Evolutionary conservation across 53 echinoderm and acorn worm species (phyloP), one percentile per base, ranked within the genome.

Genomic region (Holothuria leucospilota): DNA sequence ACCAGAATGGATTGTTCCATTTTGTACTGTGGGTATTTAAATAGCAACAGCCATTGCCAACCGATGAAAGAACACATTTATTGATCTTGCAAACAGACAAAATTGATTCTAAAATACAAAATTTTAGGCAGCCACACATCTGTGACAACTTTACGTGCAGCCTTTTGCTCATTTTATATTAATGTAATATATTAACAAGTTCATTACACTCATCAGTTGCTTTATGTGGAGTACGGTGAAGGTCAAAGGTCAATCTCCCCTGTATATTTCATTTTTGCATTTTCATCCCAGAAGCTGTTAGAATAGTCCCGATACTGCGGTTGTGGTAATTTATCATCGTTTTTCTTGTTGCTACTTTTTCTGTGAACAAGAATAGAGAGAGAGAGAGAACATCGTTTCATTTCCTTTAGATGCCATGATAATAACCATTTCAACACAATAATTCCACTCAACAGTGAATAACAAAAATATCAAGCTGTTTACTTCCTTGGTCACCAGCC

Each of bases 241-340:
- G 82, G 90, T 95, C 94, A 96, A 82, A 96, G 93, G 85, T 96
- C 95, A 60, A 96, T 92, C 69, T 95, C 97, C 21, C 95, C 95
- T 23, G 93, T 96, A 86, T 96, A 96, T 90, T 93, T 96, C 91
- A 91, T 96, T 65, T 96, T 95, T 13, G 95, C 97, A 13, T 85
- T 95, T 67, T 95, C 93, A 30, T 96, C 97, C 97, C 97, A 96
- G 92, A 95, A 96, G 41, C 90, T 88, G 29, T 94, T 87, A 30
- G 81, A 85, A 34, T 94, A 91, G 39, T 87, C 90, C 46, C 89
- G 87, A 20, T 92, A 85, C 39, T 95, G 89, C 14, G 86, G 90
- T 61, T 93, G 87, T 14, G 90, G 90, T 60, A 89, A 49, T 62
- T 92, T 94, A 51, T 91, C 89, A 59, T 95, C 93, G 49, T 91